A percentile compares a stretch with the other conserved stretches of the same genome.
Conservation (phyloP, 2,888 invertebrate species). For the Calliopum simillimum region DNA sequence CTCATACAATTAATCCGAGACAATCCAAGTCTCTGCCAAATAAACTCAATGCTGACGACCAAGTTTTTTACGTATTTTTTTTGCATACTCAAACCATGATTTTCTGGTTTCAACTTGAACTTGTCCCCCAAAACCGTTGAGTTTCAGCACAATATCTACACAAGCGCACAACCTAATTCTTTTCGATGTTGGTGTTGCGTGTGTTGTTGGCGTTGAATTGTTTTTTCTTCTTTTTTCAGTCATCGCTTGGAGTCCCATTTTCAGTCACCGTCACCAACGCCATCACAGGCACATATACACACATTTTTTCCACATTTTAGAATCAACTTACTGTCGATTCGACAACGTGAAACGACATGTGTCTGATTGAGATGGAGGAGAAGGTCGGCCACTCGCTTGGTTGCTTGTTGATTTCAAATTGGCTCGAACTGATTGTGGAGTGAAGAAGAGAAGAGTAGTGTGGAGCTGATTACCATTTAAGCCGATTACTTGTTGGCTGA, state of each 20-base stretch:
- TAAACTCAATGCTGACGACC: too few relatives aligned
- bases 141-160: background rate
- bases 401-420: too few relatives aligned
- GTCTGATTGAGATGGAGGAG: too few relatives aligned
- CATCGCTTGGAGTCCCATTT: constrained; percentile 6
- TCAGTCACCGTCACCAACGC: background rate
- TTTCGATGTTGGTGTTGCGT: background rate
- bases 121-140: constrained; percentile 24
- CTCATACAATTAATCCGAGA: background rate
- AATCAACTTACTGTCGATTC: constrained; percentile 1
- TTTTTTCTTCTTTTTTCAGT: too few relatives aligned
- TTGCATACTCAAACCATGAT: background rate
- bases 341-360: too few relatives aligned
- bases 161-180: background rate
- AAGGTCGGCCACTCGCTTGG: background rate
- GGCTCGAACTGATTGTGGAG: background rate
- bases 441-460: constrained; percentile 24
- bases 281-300: background rate
- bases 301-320: background rate
- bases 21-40: background rate
- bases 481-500: constrained; percentile 51
- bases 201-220: constrained; percentile 33
- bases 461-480: constrained; percentile 51
- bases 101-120: constrained; percentile 21
- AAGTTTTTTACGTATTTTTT: constrained; percentile 8